Evolutionary conservation across 2,113 vertebrate species (phyloP).

Genomic region (Potamarius usumacintae): DNA sequence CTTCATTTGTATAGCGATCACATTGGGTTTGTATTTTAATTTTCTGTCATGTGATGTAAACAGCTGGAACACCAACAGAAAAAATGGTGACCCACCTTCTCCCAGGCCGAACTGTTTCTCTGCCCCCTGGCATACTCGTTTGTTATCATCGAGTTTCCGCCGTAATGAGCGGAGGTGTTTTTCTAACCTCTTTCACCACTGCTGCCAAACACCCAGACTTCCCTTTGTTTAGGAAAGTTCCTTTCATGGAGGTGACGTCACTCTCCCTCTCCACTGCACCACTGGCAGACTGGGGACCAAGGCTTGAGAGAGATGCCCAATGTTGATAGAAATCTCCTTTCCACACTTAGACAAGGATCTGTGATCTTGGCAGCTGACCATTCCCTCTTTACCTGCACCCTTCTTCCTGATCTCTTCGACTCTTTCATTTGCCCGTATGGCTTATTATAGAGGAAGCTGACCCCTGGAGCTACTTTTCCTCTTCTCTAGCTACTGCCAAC

Average conservation of each 20-base stretch:
- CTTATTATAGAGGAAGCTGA: conserved; percentile 46
- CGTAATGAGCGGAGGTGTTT: conserved; percentile 50
- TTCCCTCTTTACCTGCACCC: neutral
- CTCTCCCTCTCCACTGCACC: conserved; percentile 13
- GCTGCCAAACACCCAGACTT: conserved; percentile 40
- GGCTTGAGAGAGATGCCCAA: conserved; percentile 1
- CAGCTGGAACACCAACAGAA: neutral
- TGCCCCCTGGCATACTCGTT: conserved; percentile 43
- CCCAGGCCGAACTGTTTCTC: neutral
- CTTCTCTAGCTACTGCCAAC: conserved; percentile 68
- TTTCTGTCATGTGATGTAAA: conserved; percentile 1
- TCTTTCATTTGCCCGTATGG: neutral
- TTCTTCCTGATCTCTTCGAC: neutral
- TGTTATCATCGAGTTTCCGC: conserved; percentile 42
- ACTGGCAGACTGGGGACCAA: conserved; percentile 17
- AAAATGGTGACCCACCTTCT: neutral
- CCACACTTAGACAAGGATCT: neutral
- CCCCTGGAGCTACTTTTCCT: conserved; percentile 65
- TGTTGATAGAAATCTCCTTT: conserved; percentile 5
- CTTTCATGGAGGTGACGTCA: conserved; percentile 55
- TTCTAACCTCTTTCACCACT: conserved; percentile 33
- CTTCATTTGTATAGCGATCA: neutral
- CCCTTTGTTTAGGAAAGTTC: conserved; percentile 46
- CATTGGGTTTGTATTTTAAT: neutral
- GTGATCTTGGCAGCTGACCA: neutral